A percentile compares a stretch with the other conserved stretches of the same genome.
Conservation (phyloP, 53 echinoderm and acorn worm species). For the Patiria pectinifera region DNA sequence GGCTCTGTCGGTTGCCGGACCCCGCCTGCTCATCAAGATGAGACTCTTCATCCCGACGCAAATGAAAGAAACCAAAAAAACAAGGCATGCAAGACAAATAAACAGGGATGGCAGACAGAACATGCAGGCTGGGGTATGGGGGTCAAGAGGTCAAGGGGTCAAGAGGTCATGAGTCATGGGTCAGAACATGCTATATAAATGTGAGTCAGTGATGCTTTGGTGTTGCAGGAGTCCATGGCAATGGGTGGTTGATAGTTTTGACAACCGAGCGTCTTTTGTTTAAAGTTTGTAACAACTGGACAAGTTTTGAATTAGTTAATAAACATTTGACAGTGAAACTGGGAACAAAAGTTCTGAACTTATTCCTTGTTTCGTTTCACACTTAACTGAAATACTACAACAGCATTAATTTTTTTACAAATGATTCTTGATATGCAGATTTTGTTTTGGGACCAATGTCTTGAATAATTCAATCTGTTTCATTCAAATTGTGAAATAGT, state of each 20-base stretch:
- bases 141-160: conserved; percentile 24
- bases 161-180: conserved; percentile 32
- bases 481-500: neutral
- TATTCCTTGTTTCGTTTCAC: neutral
- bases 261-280: too few species aligned
- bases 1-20: conserved; percentile 40
- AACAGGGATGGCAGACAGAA: conserved; percentile 45
- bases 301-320: too few species aligned
- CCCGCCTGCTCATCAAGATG: neutral
- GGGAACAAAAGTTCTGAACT: neutral
- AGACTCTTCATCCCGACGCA: conserved; percentile 12
- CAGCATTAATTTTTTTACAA: too few species aligned
- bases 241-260: neutral
- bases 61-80: conserved; percentile 23
- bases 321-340: neutral
- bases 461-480: neutral
- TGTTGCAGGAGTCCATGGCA: neutral
- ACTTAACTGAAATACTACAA: neutral
- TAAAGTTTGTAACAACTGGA: too few species aligned
- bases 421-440: too few species aligned
- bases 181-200: conserved; percentile 15
- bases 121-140: conserved; percentile 23
- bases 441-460: too few species aligned
- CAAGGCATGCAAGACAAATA: conserved; percentile 55
- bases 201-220: neutral